A percentile compares a stretch with the other conserved stretches of the same genome.
These are phyloP conservation scores for Nettapus auritus DNA, from an alignment of 2,113 vertebrate species.

Conservation along the genomic window DNA sequence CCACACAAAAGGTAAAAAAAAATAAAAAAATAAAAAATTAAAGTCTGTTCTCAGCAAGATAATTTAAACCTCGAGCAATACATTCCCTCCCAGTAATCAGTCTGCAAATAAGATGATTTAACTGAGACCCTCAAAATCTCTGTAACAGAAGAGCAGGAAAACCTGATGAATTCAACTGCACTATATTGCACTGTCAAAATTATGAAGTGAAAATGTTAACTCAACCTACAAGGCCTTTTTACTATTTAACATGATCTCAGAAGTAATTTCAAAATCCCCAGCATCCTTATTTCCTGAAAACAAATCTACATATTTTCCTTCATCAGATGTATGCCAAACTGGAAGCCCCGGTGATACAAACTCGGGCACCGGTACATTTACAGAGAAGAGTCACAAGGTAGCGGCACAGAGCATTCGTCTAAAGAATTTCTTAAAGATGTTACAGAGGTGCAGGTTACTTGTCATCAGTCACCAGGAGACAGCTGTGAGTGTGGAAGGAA, in stretches of 20 bases:
- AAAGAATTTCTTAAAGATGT: background rate
- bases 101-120: slow-evolving; percentile 14
- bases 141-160: background rate
- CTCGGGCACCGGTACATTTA: background rate
- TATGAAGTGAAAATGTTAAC: slow-evolving; percentile 32
- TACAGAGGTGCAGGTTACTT: background rate
- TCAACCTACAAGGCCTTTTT: background rate
- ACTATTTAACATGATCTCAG: background rate
- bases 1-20: background rate
- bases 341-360: background rate
- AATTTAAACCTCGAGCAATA: background rate
- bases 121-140: background rate
- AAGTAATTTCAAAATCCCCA: background rate
- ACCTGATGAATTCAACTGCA: background rate
- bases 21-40: background rate
- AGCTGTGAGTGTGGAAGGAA: background rate
- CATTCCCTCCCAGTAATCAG: background rate
- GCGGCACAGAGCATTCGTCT: slow-evolving; percentile 4
- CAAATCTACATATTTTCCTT: background rate
- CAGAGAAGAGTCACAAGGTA: background rate
- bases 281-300: background rate
- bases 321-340: background rate
- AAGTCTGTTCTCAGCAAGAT: background rate
- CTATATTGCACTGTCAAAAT: slow-evolving; percentile 3
- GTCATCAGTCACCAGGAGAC: background rate